Evolutionary conservation across 2,113 vertebrate species (phyloP), one percentile per base, ranked within the genome.

Genomic region (Notarius quadriscutis): DNA sequence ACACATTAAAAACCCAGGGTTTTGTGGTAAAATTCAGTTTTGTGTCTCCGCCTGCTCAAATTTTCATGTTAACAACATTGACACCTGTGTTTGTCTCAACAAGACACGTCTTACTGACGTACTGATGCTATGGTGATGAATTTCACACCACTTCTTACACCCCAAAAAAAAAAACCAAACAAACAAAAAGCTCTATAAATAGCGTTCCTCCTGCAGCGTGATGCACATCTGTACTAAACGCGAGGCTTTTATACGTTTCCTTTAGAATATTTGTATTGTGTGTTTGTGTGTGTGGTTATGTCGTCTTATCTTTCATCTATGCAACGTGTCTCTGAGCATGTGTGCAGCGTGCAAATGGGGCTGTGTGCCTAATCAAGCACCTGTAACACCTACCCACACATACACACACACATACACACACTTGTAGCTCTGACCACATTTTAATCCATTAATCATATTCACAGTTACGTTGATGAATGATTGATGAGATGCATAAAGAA

Each of bases 71-170:
- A 34, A 30, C 79, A 20, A 81, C 1, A 7, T 18, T 2, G 75
- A 79, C 79, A 81, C 57, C 72, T 51, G 48, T 0, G 48, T 81
- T 69, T 48, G n/a, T 80, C 27, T 55, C 48, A 92, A 92, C 89
- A 88, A 91, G 89, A 86, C 91, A 86, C 87, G 78, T 92, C 93
- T 93, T 93, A 92, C 94, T 95, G 94, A 95, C 93, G 92, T 94
- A 91, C 92, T 93, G 93, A 93, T 91, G 90, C 89, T 91, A 83
- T 89, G 87, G 91, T 92, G 85, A 84, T 65, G 82, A 90, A 72
- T 89, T 84, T 90, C 51, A 92, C 92, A 89, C 81, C 89, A 72
- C 88, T 88, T 91, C 78, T 53, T 87, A 77, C 22, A 8, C 25
- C 25, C 10, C 1, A 55, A 79, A n/a, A 22, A 48, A 55, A n/a